These are phyloP conservation scores for Isoperla grammatica DNA, from an alignment of 2,888 invertebrate genomes.

Conservation along the genomic window DNA sequence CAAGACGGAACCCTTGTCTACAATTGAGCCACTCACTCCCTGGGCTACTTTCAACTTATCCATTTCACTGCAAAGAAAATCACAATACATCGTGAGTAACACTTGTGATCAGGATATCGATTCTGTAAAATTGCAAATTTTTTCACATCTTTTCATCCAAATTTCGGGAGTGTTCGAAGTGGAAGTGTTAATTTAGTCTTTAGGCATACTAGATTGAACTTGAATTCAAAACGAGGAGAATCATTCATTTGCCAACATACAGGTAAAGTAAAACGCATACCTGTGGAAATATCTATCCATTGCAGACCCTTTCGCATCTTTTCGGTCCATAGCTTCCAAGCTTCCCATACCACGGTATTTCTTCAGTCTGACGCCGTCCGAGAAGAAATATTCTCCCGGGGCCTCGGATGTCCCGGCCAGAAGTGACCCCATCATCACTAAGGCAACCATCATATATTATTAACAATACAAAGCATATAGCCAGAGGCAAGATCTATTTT, in stretches of 20 bases:
- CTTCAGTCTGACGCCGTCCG: constrained; percentile 94
- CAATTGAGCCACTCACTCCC: constrained; percentile 98
- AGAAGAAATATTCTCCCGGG: constrained; percentile 98
- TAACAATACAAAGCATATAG: too few relatives aligned
- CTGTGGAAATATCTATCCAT: constrained; percentile 64
- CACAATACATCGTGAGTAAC: too few relatives aligned
- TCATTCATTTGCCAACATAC: too few relatives aligned
- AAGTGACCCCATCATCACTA: constrained; percentile 99
- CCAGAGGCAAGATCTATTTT: too few relatives aligned
- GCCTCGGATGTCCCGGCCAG: constrained; percentile 97
- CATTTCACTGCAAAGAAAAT: constrained; percentile 38
- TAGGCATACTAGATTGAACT: too few relatives aligned
- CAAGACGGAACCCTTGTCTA: constrained; percentile 95
- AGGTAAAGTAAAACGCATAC: not conserved
- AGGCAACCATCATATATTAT: constrained; percentile 36
- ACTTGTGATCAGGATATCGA: too few relatives aligned
- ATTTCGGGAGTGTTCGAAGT: too few relatives aligned
- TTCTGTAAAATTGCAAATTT: too few relatives aligned
- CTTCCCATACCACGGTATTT: constrained; percentile 99
- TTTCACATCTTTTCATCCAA: too few relatives aligned
- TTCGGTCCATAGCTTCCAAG: constrained; percentile 95
- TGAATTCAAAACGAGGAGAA: too few relatives aligned
- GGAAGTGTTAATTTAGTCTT: too few relatives aligned
- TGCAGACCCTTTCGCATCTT: constrained; percentile 68
- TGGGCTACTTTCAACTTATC: constrained; percentile 97